phyloP scores from a whole-genome alignment of 2,888 invertebrate genomes.

The Coelopa pilipes region DNA sequence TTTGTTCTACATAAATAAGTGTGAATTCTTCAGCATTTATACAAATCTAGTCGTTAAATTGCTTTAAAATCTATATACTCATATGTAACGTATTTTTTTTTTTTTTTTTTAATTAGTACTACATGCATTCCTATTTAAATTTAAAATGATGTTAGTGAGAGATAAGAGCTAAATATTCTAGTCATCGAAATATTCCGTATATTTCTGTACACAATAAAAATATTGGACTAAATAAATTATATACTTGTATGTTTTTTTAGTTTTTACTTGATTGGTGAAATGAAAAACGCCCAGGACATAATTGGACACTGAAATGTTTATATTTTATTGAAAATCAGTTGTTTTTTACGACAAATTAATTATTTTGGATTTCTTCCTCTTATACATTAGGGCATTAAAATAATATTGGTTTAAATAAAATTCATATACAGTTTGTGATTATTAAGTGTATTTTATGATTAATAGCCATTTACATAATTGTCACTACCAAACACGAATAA shows the following conservation, averaged over 20 bases:
- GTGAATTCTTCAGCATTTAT: background rate
- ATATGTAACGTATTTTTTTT: background rate
- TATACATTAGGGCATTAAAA: no score
- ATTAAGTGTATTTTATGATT: no score
- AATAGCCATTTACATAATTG: no score
- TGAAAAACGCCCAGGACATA: no score
- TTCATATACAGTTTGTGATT: no score
- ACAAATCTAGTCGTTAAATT: slow-evolving; percentile 13
- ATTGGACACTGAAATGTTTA: no score
- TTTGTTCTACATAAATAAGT: slow-evolving; percentile 9
- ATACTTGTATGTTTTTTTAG: background rate
- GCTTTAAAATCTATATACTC: slow-evolving; percentile 1
- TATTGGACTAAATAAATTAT: slow-evolving; percentile 1
- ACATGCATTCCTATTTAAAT: slow-evolving; percentile 12
- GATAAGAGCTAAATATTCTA: background rate
- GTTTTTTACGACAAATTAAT: no score
- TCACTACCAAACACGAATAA: no score
- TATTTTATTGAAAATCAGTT: no score
- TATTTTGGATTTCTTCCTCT: no score
- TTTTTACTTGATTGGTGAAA: no score
- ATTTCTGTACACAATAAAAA: background rate
- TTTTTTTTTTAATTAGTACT: background rate
- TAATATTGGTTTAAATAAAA: no score
- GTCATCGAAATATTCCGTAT: slow-evolving; percentile 1
- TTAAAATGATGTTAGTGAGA: slow-evolving; percentile 1